Conservation (phyloP, 1,140 invertebrate species). For the Drosophila sproati region DNA sequence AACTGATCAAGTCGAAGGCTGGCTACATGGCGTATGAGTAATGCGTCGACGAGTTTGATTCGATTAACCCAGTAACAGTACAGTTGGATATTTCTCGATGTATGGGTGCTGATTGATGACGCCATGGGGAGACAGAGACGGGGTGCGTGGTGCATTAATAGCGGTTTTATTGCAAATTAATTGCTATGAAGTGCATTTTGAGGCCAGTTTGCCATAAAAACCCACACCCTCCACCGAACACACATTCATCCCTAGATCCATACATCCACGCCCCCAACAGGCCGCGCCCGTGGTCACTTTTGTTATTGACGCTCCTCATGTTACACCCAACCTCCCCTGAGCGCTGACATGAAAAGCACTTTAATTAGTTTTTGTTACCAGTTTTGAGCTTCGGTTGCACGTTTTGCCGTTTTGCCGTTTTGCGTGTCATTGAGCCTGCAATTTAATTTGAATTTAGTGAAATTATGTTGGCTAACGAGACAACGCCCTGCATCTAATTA, state of each 20-base stretch:
- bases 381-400: slow-evolving; percentile 14
- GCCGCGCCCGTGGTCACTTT: slow-evolving; percentile 58
- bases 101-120: slow-evolving; percentile 52
- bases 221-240: slow-evolving; percentile 8
- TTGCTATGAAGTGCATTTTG: slow-evolving; percentile 73
- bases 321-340: background rate
- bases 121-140: slow-evolving; percentile 27
- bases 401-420: slow-evolving; percentile 2
- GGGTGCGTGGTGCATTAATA: slow-evolving; percentile 51
- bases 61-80: slow-evolving; percentile 8
- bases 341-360: slow-evolving; percentile 40
- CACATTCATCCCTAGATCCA: background rate
- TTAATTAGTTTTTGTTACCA: slow-evolving; percentile 65
- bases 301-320: slow-evolving; percentile 28
- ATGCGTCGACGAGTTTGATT: slow-evolving; percentile 20
- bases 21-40: slow-evolving; percentile 34
- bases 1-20: background rate
- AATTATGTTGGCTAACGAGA: slow-evolving; percentile 44
- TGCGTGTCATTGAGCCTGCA: slow-evolving; percentile 61
- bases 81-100: background rate
- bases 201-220: slow-evolving; percentile 41
- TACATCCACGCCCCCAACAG: slow-evolving; percentile 15
- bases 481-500: slow-evolving; percentile 21
- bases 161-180: slow-evolving; percentile 81
- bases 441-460: slow-evolving; percentile 68